phyloP scores from a whole-genome alignment of 2,113 vertebrate genomes.

The Centropus bengalensis region DNA sequence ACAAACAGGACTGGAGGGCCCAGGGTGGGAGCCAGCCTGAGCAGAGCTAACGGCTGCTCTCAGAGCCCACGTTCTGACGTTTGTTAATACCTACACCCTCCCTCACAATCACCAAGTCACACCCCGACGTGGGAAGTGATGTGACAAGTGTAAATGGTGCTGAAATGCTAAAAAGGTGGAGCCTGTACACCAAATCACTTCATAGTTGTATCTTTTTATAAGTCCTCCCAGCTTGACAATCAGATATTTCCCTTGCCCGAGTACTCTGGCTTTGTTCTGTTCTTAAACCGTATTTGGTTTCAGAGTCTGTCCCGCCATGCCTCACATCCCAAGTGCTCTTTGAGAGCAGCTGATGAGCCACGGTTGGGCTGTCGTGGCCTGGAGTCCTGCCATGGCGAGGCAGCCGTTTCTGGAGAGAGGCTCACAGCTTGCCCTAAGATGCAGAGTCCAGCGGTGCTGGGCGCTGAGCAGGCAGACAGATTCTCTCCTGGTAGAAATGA shows the following conservation, averaged over 20 bases:
- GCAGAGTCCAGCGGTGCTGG: neutral
- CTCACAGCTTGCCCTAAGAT: neutral
- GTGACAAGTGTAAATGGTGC: neutral
- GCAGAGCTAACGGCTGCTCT: neutral
- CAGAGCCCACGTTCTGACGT: neutral
- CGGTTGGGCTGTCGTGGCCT: neutral
- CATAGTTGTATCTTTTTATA: neutral
- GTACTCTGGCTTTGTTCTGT: neutral
- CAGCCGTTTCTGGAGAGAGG: neutral
- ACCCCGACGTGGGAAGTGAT: neutral
- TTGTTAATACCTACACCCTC: neutral
- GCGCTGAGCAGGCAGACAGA: neutral
- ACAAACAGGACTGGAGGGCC: neutral
- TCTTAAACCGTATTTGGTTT: neutral
- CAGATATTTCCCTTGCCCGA: neutral
- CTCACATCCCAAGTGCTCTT: neutral
- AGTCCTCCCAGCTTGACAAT: neutral
- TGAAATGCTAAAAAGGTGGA: neutral
- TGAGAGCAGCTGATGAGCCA: neutral
- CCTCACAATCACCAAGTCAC: neutral
- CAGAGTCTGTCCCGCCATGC: neutral
- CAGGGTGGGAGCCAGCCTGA: neutral
- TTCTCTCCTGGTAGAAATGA: neutral
- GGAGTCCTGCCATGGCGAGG: neutral
- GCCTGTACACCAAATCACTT: neutral